These are phyloP conservation scores for Onthophagus sagittarius DNA, from an alignment of 2,888 invertebrate genomes.

Conservation along the genomic window DNA sequence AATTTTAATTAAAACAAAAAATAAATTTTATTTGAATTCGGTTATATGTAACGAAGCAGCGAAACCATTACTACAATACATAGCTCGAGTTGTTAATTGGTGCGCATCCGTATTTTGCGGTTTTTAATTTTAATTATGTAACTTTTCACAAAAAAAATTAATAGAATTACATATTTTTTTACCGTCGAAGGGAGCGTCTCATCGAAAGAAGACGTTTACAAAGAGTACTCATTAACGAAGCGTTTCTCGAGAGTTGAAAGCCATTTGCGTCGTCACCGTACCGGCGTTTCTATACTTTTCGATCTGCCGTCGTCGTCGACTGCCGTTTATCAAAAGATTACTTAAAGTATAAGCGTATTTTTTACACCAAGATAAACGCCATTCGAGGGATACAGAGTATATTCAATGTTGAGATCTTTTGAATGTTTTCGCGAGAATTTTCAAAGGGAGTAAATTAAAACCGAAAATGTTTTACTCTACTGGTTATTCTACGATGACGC, in stretches of 20 bases:
- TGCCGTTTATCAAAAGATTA: not conserved
- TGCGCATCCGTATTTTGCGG: not conserved
- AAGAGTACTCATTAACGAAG: conserved; percentile 9
- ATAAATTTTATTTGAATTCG: too few species aligned
- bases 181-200: not conserved
- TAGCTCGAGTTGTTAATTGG: not conserved
- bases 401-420: not conserved
- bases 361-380: not conserved
- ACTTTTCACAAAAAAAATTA: not conserved
- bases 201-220: conserved; percentile 1
- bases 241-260: not conserved
- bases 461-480: not conserved
- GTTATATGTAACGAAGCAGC: too few species aligned
- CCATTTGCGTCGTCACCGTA: not conserved
- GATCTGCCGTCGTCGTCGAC: not conserved
- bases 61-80: not conserved
- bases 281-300: not conserved
- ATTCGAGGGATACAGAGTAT: not conserved
- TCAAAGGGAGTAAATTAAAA: not conserved
- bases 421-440: not conserved
- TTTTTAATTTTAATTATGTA: conserved; percentile 6
- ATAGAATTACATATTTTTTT: conserved; percentile 4
- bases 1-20: too few species aligned
- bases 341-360: not conserved
- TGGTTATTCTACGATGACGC: not conserved